Conservation (phyloP, 1,140 invertebrate genomes). For the Campoletis sonorensis region DNA sequence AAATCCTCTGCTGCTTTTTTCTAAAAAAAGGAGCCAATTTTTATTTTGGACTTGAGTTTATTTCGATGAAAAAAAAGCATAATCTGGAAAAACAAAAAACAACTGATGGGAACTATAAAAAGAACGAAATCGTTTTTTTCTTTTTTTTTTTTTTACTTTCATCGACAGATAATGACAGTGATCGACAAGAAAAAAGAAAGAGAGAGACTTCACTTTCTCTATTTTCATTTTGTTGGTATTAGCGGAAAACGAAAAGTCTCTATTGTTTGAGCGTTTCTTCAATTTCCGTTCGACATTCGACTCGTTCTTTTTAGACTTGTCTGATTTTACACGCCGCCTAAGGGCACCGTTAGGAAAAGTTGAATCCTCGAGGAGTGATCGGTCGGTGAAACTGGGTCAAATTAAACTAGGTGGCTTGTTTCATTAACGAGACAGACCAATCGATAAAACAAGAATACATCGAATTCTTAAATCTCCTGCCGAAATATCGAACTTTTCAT, state of each 20-base stretch:
- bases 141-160: too few species aligned
- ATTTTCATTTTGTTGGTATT: slow-evolving; percentile 4
- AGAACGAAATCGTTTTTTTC: background rate
- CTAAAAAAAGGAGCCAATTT: too few species aligned
- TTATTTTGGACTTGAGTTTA: too few species aligned
- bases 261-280: background rate
- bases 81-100: too few species aligned
- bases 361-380: background rate
- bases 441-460: background rate
- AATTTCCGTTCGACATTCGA: background rate
- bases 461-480: background rate
- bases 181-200: background rate
- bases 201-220: background rate
- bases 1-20: too few species aligned
- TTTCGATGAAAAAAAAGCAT: too few species aligned
- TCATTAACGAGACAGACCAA: background rate
- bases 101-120: background rate
- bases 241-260: background rate
- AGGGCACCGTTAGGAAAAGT: background rate
- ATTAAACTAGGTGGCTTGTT: background rate
- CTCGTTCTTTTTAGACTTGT: background rate
- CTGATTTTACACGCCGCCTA: background rate
- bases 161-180: too few species aligned
- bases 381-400: background rate
- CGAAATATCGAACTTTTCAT: background rate